These are phyloP conservation scores for Volucella bombylans DNA, from an alignment of 2,888 invertebrate genomes.

Conservation along the genomic window DNA sequence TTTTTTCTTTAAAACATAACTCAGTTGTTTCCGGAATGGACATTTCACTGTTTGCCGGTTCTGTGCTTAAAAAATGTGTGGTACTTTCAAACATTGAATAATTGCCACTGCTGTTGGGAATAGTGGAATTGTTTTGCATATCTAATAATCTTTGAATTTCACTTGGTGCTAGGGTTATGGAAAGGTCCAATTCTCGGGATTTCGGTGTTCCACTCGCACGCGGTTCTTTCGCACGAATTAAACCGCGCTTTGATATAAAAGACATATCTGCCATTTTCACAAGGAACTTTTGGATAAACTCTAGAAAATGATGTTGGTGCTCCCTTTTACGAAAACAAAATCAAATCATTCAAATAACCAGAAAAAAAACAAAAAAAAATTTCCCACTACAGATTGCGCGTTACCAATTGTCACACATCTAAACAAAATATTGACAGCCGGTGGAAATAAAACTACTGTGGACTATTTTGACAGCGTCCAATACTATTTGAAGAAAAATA, in stretches of 20 bases:
- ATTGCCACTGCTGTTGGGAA: constrained; percentile 47
- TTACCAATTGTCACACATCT: too few species aligned
- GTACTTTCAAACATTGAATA: constrained; percentile 56
- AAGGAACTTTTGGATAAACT: neutral
- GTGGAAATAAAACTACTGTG: too few species aligned
- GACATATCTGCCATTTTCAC: constrained; percentile 43
- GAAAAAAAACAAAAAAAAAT: too few species aligned
- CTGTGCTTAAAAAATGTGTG: constrained; percentile 64
- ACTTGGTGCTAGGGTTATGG: constrained; percentile 77
- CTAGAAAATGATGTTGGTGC: neutral
- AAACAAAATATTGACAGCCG: too few species aligned
- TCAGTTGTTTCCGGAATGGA: constrained; percentile 47
- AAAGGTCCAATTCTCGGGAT: constrained; percentile 72
- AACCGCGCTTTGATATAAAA: constrained; percentile 56
- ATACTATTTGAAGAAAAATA: too few species aligned
- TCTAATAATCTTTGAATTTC: constrained; percentile 77
- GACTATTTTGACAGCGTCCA: too few species aligned
- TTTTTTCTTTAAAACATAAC: constrained; percentile 76
- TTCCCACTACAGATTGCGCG: too few species aligned
- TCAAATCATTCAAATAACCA: too few species aligned
- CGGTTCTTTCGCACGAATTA: constrained; percentile 50
- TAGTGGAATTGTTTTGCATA: constrained; percentile 43
- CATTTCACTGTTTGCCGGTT: constrained; percentile 53
- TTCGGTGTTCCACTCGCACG: constrained; percentile 25
- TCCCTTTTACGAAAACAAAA: too few species aligned